Evolutionary conservation across 2,113 vertebrate species (phyloP).

Genomic region (Zosterops japonicus): DNA sequence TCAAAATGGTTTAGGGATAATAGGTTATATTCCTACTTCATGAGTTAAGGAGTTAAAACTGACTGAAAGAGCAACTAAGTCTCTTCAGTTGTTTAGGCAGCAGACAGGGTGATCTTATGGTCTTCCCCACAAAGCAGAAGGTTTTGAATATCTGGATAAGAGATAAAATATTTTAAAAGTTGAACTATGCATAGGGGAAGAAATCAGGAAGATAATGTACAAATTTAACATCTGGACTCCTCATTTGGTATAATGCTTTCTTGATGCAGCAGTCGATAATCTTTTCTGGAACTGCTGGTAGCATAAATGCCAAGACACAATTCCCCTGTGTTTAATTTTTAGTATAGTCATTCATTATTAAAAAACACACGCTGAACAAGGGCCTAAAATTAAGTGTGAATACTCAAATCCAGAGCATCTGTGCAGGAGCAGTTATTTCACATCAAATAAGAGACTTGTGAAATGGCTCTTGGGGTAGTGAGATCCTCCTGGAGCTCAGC

Average conservation of each 20-base stretch:
- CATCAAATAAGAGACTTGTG: not conserved
- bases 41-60: not conserved
- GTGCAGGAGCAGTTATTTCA: not conserved
- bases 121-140: conserved; percentile 3
- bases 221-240: conserved; percentile 71
- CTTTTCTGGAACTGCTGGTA: conserved; percentile 57
- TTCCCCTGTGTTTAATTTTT: conserved; percentile 45
- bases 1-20: not conserved
- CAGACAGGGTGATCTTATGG: not conserved
- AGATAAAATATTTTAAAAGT: conserved; percentile 28
- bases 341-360: not conserved
- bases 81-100: not conserved
- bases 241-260: conserved; percentile 40
- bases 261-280: conserved; percentile 34
- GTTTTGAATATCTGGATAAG: conserved; percentile 7
- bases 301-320: conserved; percentile 40
- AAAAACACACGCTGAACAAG: not conserved
- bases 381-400: conserved; percentile 4
- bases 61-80: not conserved
- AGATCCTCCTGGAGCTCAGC: not conserved
- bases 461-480: not conserved
- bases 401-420: not conserved
- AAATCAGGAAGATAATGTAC: conserved; percentile 53
- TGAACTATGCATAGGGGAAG: not conserved
- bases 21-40: not conserved